Evolutionary conservation across 2,113 vertebrate genomes (phyloP).

Genomic region (Microcebus tavaratra): DNA sequence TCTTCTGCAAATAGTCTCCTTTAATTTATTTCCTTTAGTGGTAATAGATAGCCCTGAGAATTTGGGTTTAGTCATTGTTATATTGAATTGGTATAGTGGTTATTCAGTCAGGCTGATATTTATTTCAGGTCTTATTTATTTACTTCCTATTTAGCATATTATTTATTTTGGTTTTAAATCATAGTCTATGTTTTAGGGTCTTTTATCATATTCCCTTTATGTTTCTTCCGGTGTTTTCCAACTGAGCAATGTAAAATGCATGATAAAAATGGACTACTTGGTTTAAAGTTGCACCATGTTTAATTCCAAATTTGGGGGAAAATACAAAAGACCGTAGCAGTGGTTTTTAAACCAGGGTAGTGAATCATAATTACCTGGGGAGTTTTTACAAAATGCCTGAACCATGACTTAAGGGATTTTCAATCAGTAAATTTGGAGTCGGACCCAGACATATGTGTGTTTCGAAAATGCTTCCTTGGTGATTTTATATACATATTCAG

Average conservation of each 20-base stretch:
- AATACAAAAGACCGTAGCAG: not conserved
- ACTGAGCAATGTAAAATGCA: not conserved
- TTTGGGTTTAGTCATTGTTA: not conserved
- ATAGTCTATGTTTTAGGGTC: not conserved
- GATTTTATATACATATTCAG: not conserved
- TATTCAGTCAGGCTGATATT: slow-evolving; percentile 13
- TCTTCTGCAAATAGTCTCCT: not conserved
- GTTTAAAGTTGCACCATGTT: slow-evolving; percentile 15
- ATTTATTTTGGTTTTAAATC: slow-evolving; percentile 27
- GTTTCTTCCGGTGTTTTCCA: slow-evolving; percentile 5
- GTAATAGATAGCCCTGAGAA: slow-evolving; percentile 35
- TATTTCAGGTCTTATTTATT: slow-evolving; percentile 34
- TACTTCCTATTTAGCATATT: not conserved
- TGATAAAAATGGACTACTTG: not conserved
- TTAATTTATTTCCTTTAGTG: slow-evolving; percentile 28
- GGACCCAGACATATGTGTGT: not conserved
- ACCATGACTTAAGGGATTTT: not conserved
- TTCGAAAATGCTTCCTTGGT: slow-evolving; percentile 18
- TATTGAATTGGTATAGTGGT: not conserved
- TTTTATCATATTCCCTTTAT: not conserved
- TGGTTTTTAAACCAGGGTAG: not conserved
- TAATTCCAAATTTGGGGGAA: not conserved
- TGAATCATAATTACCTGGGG: not conserved
- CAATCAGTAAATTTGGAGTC: not conserved
- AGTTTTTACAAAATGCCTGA: slow-evolving; percentile 9